These are phyloP conservation scores for Delia radicum DNA, from an alignment of 1,140 invertebrate species.

Conservation along the genomic window DNA sequence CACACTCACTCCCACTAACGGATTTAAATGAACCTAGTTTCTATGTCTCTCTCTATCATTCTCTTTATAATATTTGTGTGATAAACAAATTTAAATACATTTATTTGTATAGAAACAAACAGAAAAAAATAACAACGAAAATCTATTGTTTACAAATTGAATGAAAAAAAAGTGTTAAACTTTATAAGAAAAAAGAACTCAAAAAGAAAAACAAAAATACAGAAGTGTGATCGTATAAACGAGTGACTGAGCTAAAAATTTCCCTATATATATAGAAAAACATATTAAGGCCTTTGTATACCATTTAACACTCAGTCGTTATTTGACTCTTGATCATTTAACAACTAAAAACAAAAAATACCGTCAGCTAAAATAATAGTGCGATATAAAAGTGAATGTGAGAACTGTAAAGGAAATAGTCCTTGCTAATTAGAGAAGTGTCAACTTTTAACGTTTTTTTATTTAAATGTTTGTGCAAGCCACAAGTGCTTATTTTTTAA, in stretches of 20 bases:
- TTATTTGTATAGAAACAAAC: neutral
- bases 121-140: slow-evolving; percentile 3
- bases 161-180: neutral
- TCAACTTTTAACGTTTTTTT: neutral
- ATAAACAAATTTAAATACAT: no score
- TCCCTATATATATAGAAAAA: slow-evolving; percentile 11
- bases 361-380: neutral
- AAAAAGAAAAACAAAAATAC: neutral
- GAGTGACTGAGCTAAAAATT: neutral
- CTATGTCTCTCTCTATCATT: no score
- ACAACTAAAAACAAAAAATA: neutral
- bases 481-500: slow-evolving; percentile 33
- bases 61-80: no score
- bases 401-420: neutral
- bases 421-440: neutral
- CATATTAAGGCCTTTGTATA: slow-evolving; percentile 21
- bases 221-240: neutral
- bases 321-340: slow-evolving; percentile 26
- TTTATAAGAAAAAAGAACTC: neutral
- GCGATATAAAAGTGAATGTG: neutral
- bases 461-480: slow-evolving; percentile 3
- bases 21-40: no score
- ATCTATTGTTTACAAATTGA: neutral
- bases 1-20: no score
- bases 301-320: slow-evolving; percentile 26